phyloP scores from a whole-genome alignment of 2,888 invertebrate genomes.

The Sesia apiformis region DNA sequence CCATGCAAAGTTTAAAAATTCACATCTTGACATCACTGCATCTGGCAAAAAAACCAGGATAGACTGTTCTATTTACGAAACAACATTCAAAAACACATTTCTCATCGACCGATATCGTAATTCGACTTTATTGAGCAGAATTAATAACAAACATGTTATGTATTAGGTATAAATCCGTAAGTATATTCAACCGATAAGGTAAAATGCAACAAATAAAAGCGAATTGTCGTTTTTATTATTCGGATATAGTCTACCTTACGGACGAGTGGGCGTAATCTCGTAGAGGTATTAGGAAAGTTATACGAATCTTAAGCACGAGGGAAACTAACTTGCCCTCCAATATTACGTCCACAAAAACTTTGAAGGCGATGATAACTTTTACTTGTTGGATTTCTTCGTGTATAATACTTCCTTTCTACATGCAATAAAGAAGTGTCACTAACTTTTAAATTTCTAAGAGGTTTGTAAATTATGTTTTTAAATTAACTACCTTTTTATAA shows the following conservation, averaged over 20 bases:
- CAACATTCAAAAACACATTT: conserved; percentile 17
- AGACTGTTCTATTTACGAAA: background rate
- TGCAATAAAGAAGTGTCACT: no score
- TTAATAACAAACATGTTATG: conserved; percentile 27
- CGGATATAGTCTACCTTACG: conserved; percentile 46
- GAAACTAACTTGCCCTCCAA: conserved; percentile 49
- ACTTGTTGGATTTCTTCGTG: conserved; percentile 17
- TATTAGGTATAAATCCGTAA: conserved; percentile 37
- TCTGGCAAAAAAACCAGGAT: background rate
- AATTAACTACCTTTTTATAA: no score
- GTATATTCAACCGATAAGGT: no score
- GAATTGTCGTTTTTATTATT: conserved; percentile 62
- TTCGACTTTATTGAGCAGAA: conserved; percentile 62
- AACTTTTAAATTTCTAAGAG: no score
- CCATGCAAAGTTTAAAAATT: no score
- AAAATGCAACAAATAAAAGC: conserved; percentile 50
- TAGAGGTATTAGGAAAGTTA: conserved; percentile 67
- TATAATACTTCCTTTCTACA: no score
- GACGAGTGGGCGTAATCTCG: conserved; percentile 55
- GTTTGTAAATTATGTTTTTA: no score
- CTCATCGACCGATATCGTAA: conserved; percentile 20
- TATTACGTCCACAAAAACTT: conserved; percentile 60
- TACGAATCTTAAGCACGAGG: conserved; percentile 52
- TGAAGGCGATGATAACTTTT: conserved; percentile 45
- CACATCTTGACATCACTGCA: no score